Percentiles rank a stretch among this genome's conserved stretches.
Conservation (phyloP, 1,140 invertebrate species). For the Zeugodacus cucurbitae region DNA sequence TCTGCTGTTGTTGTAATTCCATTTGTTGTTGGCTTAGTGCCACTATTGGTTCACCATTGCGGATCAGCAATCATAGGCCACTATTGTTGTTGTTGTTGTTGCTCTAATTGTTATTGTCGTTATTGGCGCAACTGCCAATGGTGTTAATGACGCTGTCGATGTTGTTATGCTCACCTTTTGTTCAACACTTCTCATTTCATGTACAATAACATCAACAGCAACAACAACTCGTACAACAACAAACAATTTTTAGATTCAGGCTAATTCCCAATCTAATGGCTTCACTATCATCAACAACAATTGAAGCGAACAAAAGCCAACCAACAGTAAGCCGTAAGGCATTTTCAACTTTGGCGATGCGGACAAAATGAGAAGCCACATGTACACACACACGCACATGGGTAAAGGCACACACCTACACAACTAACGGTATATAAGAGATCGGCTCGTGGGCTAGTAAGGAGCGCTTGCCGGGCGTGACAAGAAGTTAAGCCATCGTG, state of each 20-base stretch:
- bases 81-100: neutral
- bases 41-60: no score
- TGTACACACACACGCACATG: neutral
- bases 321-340: conserved; percentile 26
- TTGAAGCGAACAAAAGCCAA: conserved; percentile 36
- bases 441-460: neutral
- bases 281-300: conserved; percentile 22
- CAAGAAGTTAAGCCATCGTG: neutral
- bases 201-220: neutral
- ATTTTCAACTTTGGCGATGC: conserved; percentile 14
- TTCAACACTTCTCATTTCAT: conserved; percentile 35
- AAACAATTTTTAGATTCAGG: conserved; percentile 24
- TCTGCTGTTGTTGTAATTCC: neutral
- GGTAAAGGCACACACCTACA: neutral
- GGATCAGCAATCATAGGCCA: no score
- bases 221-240: neutral
- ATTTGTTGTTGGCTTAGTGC: neutral
- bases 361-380: neutral
- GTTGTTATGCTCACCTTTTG: conserved; percentile 3
- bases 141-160: conserved; percentile 33
- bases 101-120: neutral
- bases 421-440: no score
- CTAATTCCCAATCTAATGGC: conserved; percentile 36
- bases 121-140: neutral
- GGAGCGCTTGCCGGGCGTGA: neutral